Evolutionary conservation across 2,113 vertebrate species (phyloP), one percentile per base, ranked within the genome.

Genomic region (Menidia beryllina): DNA sequence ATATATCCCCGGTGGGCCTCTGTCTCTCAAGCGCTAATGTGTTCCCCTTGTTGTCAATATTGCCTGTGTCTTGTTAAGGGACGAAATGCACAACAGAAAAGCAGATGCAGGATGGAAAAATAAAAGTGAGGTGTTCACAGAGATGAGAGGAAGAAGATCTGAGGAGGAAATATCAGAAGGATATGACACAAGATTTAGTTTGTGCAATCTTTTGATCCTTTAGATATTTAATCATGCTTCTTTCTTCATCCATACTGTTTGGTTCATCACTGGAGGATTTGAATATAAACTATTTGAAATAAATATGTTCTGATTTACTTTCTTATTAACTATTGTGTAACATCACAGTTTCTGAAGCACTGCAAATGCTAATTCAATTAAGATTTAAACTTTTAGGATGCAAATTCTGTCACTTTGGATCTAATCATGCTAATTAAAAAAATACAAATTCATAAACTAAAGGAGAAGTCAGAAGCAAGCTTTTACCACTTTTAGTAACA

Each of bases 11-110:
- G 56, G 79, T 81, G 83, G 76, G 77, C 49, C 2, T n/a, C 58
- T 75, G 69, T 54, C 74, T 83, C 71, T 88, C 50, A 79, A 77
- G 83, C 67, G 71, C 80, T 82, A 82, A 86, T 72, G 69, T 80
- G 69, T 78, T 79, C 48, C 62, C 81, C 62, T 47, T 58, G 69
- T 73, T 74, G 72, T 85, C 80, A 54, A 77, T 86, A 77, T 53
- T 60, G 55, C 58, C 53, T 75, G 56, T 52, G 48, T 77, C 51
- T 70, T 71, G 63, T 77, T 82, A 59, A n/a, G 50, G 41, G 47
- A 12, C 43, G 49, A 17, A 81, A 45, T 27, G 62, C 41, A 21
- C 59, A 26, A 56, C 25, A 73, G n/a, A 41, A 62, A 70, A 47
- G 48, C 0, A 4, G 17, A 25, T 21, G 20, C 64, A 53, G 45